A percentile compares a stretch with the other conserved stretches of the same genome.
Evolutionary conservation across 2,797 vertebrate genomes (phyloP).

Genomic region (Pangasius krempfi): DNA sequence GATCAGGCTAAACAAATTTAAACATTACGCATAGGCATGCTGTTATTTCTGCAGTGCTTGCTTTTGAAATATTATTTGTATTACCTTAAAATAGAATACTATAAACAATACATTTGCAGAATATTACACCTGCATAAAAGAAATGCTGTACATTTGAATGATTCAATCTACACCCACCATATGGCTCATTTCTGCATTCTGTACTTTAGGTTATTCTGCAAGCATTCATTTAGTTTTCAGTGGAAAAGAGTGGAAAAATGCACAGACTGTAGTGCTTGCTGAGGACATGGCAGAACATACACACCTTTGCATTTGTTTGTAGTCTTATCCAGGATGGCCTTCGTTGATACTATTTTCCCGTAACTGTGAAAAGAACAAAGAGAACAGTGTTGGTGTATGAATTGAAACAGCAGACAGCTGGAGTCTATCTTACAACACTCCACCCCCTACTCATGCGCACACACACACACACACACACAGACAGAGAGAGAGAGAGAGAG

Average conservation of each 20-base stretch:
- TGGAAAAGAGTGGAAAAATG: slow-evolving; percentile 1
- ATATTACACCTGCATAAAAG: background rate
- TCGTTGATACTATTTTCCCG: slow-evolving; percentile 98
- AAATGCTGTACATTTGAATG: background rate
- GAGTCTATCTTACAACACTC: slow-evolving; percentile 59
- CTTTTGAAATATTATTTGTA: slow-evolving; percentile 1
- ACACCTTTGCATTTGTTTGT: slow-evolving; percentile 99
- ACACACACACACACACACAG: slow-evolving; percentile 22
- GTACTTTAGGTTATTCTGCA: background rate
- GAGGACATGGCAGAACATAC: slow-evolving; percentile 53
- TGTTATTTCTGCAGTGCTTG: background rate
- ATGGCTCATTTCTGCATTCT: background rate
- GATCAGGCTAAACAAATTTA: slow-evolving; percentile 20
- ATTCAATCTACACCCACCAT: background rate
- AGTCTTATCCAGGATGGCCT: slow-evolving; percentile 98
- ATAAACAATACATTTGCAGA: background rate
- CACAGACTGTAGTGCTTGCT: background rate
- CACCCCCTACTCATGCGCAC: background rate
- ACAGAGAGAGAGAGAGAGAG: background rate
- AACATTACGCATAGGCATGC: slow-evolving; percentile 25
- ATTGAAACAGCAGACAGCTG: slow-evolving; percentile 62
- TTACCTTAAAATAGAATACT: slow-evolving; percentile 1
- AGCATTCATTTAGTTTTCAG: background rate
- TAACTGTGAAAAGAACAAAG: slow-evolving; percentile 80
- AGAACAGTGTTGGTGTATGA: slow-evolving; percentile 63